phyloP scores from a whole-genome alignment of 2,113 vertebrate species.

The Sakesphorus luctuosus region DNA sequence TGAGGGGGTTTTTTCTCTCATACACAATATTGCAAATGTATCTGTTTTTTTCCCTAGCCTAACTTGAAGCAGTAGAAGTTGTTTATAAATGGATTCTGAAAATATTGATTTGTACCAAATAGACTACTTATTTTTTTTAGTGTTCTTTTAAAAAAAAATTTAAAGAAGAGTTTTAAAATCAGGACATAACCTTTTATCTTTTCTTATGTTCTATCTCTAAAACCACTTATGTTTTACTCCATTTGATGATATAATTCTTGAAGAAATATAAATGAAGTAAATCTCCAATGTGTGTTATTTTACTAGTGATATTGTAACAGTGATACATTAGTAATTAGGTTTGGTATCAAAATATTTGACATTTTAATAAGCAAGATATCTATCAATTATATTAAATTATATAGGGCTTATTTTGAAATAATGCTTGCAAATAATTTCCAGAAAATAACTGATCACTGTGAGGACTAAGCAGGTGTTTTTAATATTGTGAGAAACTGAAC shows the following conservation, averaged over 20 bases:
- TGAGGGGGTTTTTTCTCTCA: fast-evolving
- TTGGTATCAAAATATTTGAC: neutral
- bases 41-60: neutral
- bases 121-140: neutral
- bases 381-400: neutral
- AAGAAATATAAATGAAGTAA: neutral
- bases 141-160: neutral
- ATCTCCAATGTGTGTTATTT: neutral
- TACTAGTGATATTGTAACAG: neutral
- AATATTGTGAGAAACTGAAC: neutral
- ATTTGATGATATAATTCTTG: neutral
- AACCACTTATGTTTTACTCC: neutral
- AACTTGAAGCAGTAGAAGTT: neutral
- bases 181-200: neutral
- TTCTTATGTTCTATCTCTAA: neutral
- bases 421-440: neutral
- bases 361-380: neutral
- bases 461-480: neutral
- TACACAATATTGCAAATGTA: neutral
- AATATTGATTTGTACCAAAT: neutral
- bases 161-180: neutral
- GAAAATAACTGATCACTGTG: neutral
- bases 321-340: neutral
- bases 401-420: neutral
- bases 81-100: neutral